Percentiles rank a stretch among this genome's conserved stretches.
Evolutionary conservation across 2,888 invertebrate genomes (phyloP).

Genomic region (Yponomeuta sedellus): DNA sequence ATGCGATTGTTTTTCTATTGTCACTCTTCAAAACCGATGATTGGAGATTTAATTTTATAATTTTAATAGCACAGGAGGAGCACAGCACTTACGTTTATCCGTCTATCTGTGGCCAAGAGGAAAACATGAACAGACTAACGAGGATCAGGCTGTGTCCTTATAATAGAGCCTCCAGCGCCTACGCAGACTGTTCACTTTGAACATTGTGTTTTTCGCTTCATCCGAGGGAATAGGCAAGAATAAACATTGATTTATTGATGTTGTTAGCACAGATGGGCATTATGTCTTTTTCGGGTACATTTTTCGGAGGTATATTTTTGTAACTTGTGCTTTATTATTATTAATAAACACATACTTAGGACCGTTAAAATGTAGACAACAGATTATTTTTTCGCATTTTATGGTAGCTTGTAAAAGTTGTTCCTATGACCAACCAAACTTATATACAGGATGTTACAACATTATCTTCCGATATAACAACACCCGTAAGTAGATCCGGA

Average conservation of each 20-base stretch:
- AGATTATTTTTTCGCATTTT: too few relatives aligned
- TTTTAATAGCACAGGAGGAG: slow-evolving; percentile 23
- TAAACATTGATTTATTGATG: background rate
- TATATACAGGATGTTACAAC: too few relatives aligned
- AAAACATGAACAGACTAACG: slow-evolving; percentile 42
- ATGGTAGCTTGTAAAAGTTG: too few relatives aligned
- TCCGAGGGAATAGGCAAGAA: background rate
- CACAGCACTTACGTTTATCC: slow-evolving; percentile 55
- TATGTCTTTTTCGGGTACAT: background rate
- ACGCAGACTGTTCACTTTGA: slow-evolving; percentile 35
- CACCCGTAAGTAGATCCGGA: too few relatives aligned
- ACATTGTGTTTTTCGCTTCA: background rate
- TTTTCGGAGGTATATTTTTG: too few relatives aligned
- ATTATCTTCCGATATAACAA: too few relatives aligned
- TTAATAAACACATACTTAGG: too few relatives aligned
- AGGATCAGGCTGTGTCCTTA: slow-evolving; percentile 46
- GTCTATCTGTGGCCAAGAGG: slow-evolving; percentile 48
- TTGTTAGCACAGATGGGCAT: background rate
- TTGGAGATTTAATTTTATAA: slow-evolving; percentile 10
- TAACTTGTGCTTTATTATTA: too few relatives aligned
- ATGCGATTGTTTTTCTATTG: too few relatives aligned
- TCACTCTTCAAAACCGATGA: background rate
- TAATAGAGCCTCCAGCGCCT: slow-evolving; percentile 48
- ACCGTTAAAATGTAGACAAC: too few relatives aligned
- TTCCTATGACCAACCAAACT: too few relatives aligned